Evolutionary conservation across 1,140 invertebrate genomes (phyloP).

Genomic region (Microplitis mediator): DNA sequence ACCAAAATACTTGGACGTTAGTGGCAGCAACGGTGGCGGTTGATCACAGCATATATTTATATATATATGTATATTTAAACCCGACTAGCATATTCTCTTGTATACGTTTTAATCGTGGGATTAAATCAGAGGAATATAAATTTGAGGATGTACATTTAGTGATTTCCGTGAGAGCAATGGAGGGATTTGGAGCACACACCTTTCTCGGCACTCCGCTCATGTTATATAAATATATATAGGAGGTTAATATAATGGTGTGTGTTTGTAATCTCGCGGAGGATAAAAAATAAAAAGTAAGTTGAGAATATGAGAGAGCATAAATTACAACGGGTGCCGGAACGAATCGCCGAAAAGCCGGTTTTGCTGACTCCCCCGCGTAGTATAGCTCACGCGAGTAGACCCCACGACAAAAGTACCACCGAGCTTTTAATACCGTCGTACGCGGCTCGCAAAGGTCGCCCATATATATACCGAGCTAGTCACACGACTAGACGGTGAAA

Average conservation of each 20-base stretch:
- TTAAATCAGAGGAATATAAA: conserved; percentile 17
- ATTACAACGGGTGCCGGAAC: conserved; percentile 21
- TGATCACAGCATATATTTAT: no score
- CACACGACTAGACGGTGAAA: background rate
- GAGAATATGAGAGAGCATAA: conserved; percentile 26
- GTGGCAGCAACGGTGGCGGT: no score
- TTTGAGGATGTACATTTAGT: conserved; percentile 1
- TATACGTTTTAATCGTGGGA: conserved; percentile 3
- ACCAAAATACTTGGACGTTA: no score
- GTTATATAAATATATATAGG: background rate
- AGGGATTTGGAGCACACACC: conserved; percentile 2
- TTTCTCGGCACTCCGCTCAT: background rate
- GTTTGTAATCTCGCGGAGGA: background rate
- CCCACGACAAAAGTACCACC: conserved; percentile 9
- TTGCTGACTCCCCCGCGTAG: conserved; percentile 20
- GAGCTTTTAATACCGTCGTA: conserved; percentile 14
- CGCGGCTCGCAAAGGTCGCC: conserved; percentile 6
- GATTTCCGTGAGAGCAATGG: conserved; percentile 1
- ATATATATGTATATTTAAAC: no score
- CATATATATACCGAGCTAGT: no score
- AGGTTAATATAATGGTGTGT: background rate
- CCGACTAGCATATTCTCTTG: no score
- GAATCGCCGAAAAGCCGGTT: conserved; percentile 27
- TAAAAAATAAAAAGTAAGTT: background rate
- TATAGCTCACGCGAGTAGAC: background rate